Evolutionary conservation across 2,888 invertebrate species (phyloP), one percentile per base, ranked within the genome.

Genomic region (Neoaliturus tenellus): DNA sequence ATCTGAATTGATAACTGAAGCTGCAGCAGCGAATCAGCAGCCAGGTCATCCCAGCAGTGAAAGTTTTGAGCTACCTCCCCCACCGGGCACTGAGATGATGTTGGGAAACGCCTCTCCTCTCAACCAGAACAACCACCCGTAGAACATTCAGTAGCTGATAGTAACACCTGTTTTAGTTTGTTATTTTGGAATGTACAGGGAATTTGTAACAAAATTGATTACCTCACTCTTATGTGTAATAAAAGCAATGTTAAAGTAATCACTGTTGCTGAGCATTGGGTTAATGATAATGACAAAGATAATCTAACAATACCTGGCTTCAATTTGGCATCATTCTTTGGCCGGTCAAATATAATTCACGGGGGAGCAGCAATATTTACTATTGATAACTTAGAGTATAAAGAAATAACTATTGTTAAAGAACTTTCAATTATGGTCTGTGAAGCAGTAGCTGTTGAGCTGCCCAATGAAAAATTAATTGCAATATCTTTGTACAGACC

Each of bases 21-120:
- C n/a, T n/a, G n/a, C n/a, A n/a, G n/a, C n/a, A n/a, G n/a, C n/a
- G n/a, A n/a, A n/a, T n/a, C n/a, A n/a, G n/a, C n/a, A n/a, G n/a
- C n/a, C n/a, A n/a, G n/a, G n/a, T n/a, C n/a, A n/a, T n/a, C n/a
- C n/a, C n/a, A n/a, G n/a, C n/a, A n/a, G n/a, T n/a, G n/a, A n/a
- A n/a, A n/a, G n/a, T n/a, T n/a, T n/a, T n/a, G 71, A 71, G 35
- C 35, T 41, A 17, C 35, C 71, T 39, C 39, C 71, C 8, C 71
- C 71, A 41, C 41, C 71, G 20, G 71, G 71, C 71, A 71, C 41
- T 1, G 35, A 23, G 71, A 41, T 41, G 20, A 20, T 23, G 17
- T 28, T 39, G 39, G 39, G 71, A 39, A 71, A 71, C 71, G 23
- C 5, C 71, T 41, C 71, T 71, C 71, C 35, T 39, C 35, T n/a